Percentiles rank a stretch among this genome's conserved stretches.
Conservation (phyloP, 2,888 invertebrate genomes). For the Formica aserva region DNA sequence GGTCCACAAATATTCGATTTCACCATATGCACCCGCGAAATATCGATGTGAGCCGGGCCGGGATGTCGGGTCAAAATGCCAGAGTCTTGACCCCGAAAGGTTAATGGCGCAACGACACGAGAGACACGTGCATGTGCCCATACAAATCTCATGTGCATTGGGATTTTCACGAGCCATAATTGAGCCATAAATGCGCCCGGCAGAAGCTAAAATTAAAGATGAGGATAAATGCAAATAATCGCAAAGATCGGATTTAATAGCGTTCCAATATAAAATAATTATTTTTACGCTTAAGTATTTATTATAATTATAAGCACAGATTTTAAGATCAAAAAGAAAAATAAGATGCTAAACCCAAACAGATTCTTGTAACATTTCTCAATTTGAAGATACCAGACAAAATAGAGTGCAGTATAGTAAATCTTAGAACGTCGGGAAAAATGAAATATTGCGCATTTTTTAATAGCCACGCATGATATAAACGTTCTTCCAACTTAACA, state of each 20-base stretch:
- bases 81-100: conserved; percentile 65
- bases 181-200: conserved; percentile 7
- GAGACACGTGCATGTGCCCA: conserved; percentile 36
- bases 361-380: not conserved
- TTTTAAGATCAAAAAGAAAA: not conserved
- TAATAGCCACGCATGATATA: not conserved
- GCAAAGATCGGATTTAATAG: not conserved
- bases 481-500: not conserved
- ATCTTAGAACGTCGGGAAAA: not conserved
- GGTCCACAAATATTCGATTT: conserved; percentile 52
- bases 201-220: conserved; percentile 1
- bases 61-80: conserved; percentile 72
- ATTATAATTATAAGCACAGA: not conserved
- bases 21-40: conserved; percentile 59
- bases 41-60: conserved; percentile 64
- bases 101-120: conserved; percentile 67
- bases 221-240: conserved; percentile 9
- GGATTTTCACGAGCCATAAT: conserved; percentile 25
- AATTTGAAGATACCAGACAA: not conserved
- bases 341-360: not conserved
- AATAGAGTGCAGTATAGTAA: not conserved
- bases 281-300: not conserved
- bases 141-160: conserved; percentile 48
- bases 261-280: not conserved
- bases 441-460: not conserved